Evolutionary conservation across 1,140 invertebrate species (phyloP).

Genomic region (Pteromalus puparum): DNA sequence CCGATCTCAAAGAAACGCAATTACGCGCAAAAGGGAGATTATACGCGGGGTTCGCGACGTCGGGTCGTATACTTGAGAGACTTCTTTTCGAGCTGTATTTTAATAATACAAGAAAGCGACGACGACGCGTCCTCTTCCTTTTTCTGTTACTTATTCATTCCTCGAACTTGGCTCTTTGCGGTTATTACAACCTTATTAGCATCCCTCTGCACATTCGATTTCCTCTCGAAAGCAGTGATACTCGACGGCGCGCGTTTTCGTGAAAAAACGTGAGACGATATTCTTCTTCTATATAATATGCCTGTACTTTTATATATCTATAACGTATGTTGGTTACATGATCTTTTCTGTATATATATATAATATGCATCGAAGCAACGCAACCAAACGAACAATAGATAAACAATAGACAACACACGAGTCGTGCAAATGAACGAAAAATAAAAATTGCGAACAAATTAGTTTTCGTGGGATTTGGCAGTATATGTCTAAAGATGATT

Average conservation of each 20-base stretch:
- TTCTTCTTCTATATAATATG: constrained; percentile 4
- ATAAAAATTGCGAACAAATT: neutral
- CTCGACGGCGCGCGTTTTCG: constrained; percentile 28
- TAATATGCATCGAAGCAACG: neutral
- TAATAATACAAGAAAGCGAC: neutral
- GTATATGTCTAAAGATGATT: neutral
- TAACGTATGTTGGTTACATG: neutral
- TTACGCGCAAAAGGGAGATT: neutral
- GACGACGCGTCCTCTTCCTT: neutral
- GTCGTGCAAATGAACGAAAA: neutral
- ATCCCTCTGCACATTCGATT: neutral
- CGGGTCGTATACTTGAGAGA: neutral
- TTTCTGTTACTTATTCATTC: neutral
- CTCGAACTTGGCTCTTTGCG: neutral
- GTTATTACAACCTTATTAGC: neutral
- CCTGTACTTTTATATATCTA: neutral
- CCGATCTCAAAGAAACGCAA: neutral
- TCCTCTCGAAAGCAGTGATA: neutral
- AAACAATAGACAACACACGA: neutral
- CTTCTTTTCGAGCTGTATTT: constrained; percentile 1
- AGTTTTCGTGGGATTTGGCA: neutral
- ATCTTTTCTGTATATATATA: neutral
- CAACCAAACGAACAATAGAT: neutral
- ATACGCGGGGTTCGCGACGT: neutral
- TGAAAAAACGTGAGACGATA: constrained; percentile 25